Base-by-base conservation (phyloP, 2,888 invertebrate genomes). In the Auanema freiburgensis region DNA sequence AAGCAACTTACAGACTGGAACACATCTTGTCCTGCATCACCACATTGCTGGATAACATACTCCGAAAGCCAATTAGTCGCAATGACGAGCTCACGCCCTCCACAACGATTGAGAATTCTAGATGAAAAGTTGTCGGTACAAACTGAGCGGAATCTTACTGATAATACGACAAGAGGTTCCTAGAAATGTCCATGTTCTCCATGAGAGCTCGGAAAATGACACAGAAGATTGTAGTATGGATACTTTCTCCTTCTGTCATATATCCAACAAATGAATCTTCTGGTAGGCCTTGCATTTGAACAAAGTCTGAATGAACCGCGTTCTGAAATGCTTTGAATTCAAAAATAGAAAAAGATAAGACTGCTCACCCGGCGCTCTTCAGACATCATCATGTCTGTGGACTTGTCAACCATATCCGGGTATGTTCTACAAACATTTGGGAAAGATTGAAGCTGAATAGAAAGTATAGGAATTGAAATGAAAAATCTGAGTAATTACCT, bases 161-260 rank as follows among this genome's bases (percentile, higher is more conserved):
- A 16, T 57, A 62, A 41, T 25, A 62, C 16, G 43, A 42, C 14
- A 49, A 33, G 12, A 50, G 57, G 42, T 51, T 49, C 14, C 12
- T 18, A 52, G 18, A 23, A 24, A 21, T 16, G 52, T 52, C 52
- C 21, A 16, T n/a, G n/a, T 23, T 52, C 52, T 52, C 52, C n/a
- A 52, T 52, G 3, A 52, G 18, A n/a, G 57, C 51, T 8, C 52
- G 54, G 53, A 53, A 63, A n/a, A 63, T 63, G 44, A 58, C 57
- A 52, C 57, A 52, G 14, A 58, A 25, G 14, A 58, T 23, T n/a
- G 56, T 62, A 16, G 56, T 55, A 18, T 49, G 23, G 8, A 18
- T 46, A n/a, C 51, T 14, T 2, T 62, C 57, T 3, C n/a, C 24
- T 33, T 33, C 16, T 1, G 33, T 21, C 41, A 56, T 62, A 42